Conservation (phyloP, 2,888 invertebrate genomes). For the Cartodere bifasciata region DNA sequence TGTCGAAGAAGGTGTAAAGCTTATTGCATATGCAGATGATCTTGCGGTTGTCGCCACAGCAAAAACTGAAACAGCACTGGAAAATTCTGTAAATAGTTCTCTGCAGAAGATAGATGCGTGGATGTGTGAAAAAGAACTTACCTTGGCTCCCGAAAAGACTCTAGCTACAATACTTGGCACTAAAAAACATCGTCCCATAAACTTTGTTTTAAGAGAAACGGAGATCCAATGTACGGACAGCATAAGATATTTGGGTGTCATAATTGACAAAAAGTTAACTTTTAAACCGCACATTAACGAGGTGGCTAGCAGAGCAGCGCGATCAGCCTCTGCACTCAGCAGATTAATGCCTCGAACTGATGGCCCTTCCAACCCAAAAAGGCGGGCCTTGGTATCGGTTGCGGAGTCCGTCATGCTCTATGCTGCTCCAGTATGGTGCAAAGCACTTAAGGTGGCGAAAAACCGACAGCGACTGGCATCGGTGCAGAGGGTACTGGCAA, state of each 20-base stretch:
- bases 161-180: no score
- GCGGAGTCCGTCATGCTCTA: slow-evolving; percentile 9
- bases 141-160: no score
- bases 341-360: slow-evolving; percentile 10
- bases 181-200: no score
- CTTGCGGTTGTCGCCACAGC: no score
- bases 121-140: no score
- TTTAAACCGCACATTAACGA: slow-evolving; percentile 3
- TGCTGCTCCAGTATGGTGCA: slow-evolving; percentile 13
- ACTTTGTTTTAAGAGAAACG: no score
- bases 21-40: no score
- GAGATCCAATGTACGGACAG: neutral
- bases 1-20: no score
- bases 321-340: neutral
- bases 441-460: slow-evolving; percentile 1
- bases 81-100: no score
- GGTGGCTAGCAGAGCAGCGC: slow-evolving; percentile 5
- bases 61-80: no score
- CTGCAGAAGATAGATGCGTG: no score
- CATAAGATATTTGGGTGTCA: slow-evolving; percentile 11
- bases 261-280: slow-evolving; percentile 5
- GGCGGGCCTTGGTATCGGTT: slow-evolving; percentile 5
- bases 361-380: slow-evolving; percentile 4
- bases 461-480: slow-evolving; percentile 3
- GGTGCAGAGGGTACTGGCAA: slow-evolving; percentile 6